phyloP scores from a whole-genome alignment of 2,797 vertebrate species.

The Gastrophryne carolinensis region DNA sequence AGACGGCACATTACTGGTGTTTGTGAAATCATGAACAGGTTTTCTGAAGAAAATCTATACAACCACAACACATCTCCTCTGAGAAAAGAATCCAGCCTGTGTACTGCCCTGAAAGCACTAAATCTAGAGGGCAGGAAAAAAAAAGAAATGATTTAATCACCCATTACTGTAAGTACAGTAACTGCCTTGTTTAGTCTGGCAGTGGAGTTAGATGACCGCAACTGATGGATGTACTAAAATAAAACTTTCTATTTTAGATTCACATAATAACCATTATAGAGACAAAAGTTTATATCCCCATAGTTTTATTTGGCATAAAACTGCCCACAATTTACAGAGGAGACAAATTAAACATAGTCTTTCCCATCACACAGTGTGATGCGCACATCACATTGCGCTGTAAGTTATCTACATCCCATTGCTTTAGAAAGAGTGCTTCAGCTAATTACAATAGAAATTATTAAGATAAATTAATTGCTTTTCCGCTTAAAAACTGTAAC shows the following conservation, averaged over 20 bases:
- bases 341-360: too few relatives aligned
- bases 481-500: too few relatives aligned
- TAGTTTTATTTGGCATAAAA: too few relatives aligned
- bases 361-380: too few relatives aligned
- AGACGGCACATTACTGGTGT: not conserved
- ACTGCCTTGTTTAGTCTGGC: conserved; percentile 13
- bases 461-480: too few relatives aligned
- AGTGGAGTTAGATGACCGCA: conserved; percentile 9
- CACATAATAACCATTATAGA: too few relatives aligned
- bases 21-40: conserved; percentile 23
- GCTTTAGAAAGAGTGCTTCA: too few relatives aligned
- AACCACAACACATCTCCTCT: not conserved
- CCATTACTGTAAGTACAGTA: conserved; percentile 53
- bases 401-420: too few relatives aligned
- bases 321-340: too few relatives aligned
- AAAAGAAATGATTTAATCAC: conserved; percentile 65
- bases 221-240: not conserved
- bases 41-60: conserved; percentile 29
- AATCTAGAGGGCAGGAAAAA: conserved; percentile 53
- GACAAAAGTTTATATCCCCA: too few relatives aligned
- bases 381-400: too few relatives aligned
- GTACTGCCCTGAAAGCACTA: conserved; percentile 12
- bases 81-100: conserved; percentile 7
- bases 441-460: too few relatives aligned
- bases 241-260: not conserved